A percentile compares a stretch with the other conserved stretches of the same genome.
These are phyloP conservation scores for Cyanoliseus patagonus DNA, from an alignment of 2,113 vertebrate species.

Conservation along the genomic window DNA sequence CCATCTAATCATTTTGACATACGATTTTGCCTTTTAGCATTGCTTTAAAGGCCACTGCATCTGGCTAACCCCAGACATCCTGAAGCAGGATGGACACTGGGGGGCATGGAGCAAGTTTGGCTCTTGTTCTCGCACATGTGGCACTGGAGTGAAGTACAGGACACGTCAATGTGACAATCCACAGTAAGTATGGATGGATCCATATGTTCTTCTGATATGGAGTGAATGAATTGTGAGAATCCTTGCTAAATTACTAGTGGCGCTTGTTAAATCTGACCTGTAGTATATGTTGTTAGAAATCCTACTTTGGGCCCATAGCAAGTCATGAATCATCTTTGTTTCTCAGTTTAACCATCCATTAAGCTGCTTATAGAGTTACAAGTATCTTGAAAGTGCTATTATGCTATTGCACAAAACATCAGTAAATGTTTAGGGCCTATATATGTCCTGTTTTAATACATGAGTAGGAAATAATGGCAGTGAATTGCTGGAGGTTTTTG, in stretches of 20 bases:
- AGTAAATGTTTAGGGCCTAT: not conserved
- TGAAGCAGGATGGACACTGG: slow-evolving; percentile 97
- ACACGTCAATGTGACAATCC: slow-evolving; percentile 93
- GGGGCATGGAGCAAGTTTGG: slow-evolving; percentile 94
- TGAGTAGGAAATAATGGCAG: not conserved
- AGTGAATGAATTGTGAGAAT: not conserved
- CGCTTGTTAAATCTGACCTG: not conserved
- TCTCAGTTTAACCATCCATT: not conserved
- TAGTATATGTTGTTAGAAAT: not conserved
- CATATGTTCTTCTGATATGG: accelerated
- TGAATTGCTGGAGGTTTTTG: not conserved
- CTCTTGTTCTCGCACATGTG: slow-evolving; percentile 91
- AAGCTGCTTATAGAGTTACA: not conserved
- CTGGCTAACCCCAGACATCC: slow-evolving; percentile 93
- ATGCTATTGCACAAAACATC: not conserved
- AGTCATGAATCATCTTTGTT: not conserved
- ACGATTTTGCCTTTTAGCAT: slow-evolving; percentile 78
- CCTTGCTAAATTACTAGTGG: not conserved
- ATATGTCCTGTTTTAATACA: not conserved
- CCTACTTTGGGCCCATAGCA: not conserved
- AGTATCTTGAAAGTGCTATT: not conserved
- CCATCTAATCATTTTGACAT: not conserved
- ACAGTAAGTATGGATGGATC: slow-evolving; percentile 77
- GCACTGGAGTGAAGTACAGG: slow-evolving; percentile 90
- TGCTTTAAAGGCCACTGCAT: slow-evolving; percentile 99